Evolutionary conservation across 1,140 invertebrate genomes (phyloP), one percentile per base, ranked within the genome.

Genomic region (Pseudachorutes palmiensis): DNA sequence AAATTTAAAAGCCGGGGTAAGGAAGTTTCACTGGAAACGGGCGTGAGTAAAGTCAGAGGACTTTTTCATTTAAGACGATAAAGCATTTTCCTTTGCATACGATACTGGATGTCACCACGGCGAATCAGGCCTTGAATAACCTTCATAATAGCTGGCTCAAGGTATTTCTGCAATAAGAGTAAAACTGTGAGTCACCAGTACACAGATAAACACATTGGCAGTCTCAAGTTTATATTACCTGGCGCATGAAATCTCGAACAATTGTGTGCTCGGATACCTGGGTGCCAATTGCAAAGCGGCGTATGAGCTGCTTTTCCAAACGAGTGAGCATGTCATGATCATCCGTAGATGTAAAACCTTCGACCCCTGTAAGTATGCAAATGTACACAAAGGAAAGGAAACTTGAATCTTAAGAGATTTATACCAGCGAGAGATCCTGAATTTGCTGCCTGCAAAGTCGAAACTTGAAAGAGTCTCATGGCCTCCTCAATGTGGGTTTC

Each of bases 391-490:
- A n/a, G n/a, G n/a, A n/a, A n/a, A 19, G 28, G 51, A 19, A 16
- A 12, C 64, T 41, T 22, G 51, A 36, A 41, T 70, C n/a, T n/a
- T n/a, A n/a, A n/a, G n/a, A n/a, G n/a, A n/a, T n/a, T n/a, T n/a
- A 77, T 81, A 91, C 90, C 91, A 69, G 91, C 85, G 58, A 99
- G 82, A 75, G 84, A 89, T 28, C 97, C 97, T 58, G 90, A 89
- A 81, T 86, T 91, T 0, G 96, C 96, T 60, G 97, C 96, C 79
- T 94, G 90, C 24, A 99, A 80, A 1, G 97, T 99, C 0, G 97
- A 99, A 1, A 98, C 96, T 81, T 97, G 91, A 79, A 99, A 99
- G 5, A 99, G 81, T n/a, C 97, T 81, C n/a, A 99, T 80, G 0
- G 97, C 93, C 81, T 99, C 97, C 72, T 96, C 91, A 0, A 99